Conservation (phyloP, 2,888 invertebrate species). For the Cyclophora albipunctata region DNA sequence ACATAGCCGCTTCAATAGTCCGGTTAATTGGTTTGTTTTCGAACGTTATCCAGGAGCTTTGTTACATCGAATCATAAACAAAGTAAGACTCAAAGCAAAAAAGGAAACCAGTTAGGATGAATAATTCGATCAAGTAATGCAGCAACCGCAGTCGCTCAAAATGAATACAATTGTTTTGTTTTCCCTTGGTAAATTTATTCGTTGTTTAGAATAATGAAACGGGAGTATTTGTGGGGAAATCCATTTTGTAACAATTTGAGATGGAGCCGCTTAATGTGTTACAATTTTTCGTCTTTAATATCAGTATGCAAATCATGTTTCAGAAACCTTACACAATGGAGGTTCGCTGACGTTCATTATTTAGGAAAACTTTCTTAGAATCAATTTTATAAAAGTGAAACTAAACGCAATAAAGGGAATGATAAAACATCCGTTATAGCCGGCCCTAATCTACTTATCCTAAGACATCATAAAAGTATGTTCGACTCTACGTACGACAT, state of each 20-base stretch:
- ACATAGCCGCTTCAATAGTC: constrained; percentile 46
- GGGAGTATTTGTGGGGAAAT: constrained; percentile 64
- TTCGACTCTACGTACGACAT: constrained; percentile 47
- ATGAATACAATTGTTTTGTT: constrained; percentile 72
- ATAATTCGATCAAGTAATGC: constrained; percentile 68
- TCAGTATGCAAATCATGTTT: constrained; percentile 47
- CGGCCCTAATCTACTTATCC: constrained; percentile 1
- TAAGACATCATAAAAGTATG: constrained; percentile 20
- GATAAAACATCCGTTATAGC: no score
- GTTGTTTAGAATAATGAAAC: constrained; percentile 71
- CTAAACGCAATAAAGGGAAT: no score
- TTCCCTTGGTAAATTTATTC: constrained; percentile 68
- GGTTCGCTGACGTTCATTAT: no score
- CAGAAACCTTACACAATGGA: not conserved
- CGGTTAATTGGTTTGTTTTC: constrained; percentile 56
- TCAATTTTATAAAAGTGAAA: not conserved
- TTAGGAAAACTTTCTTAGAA: not conserved
- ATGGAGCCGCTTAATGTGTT: constrained; percentile 58
- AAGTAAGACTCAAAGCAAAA: constrained; percentile 27
- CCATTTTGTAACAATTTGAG: constrained; percentile 68
- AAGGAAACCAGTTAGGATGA: constrained; percentile 45
- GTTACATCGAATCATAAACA: constrained; percentile 22
- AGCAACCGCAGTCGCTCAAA: constrained; percentile 62
- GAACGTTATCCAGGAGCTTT: constrained; percentile 27
- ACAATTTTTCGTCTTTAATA: constrained; percentile 63